Percentiles rank a stretch among this genome's conserved stretches.
phyloP scores from a whole-genome alignment of 2,113 vertebrate species.

The Lophius piscatorius region DNA sequence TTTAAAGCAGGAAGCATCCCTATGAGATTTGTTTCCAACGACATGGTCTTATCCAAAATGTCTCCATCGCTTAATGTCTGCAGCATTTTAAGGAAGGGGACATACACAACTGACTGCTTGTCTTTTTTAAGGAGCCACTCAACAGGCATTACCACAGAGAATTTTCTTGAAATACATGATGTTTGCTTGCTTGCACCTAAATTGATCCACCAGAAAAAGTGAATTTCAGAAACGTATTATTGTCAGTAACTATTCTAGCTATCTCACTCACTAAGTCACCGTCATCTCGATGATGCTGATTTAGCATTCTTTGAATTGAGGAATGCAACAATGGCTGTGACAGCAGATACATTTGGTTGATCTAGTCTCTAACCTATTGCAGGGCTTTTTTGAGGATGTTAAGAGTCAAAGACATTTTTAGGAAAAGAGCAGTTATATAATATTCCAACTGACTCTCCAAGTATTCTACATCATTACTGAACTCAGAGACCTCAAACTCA shows the following conservation, averaged over 20 bases:
- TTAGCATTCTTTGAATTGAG: no score
- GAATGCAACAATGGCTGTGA: no score
- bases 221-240: conserved; percentile 12
- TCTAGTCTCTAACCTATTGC: no score
- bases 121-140: conserved; percentile 6
- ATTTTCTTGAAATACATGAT: conserved; percentile 12
- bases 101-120: conserved; percentile 12
- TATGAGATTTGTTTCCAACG: conserved; percentile 1
- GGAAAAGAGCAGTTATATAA: no score
- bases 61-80: conserved; percentile 1
- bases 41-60: not conserved
- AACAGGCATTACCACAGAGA: conserved; percentile 2
- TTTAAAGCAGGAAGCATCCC: conserved; percentile 2
- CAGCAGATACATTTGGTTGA: no score
- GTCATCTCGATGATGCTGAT: no score
- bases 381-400: no score
- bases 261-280: no score
- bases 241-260: not conserved
- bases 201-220: not conserved
- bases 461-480: no score
- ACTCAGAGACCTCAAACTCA: no score
- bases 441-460: no score
- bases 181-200: not conserved
- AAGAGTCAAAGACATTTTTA: no score
- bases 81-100: conserved; percentile 17